A percentile compares a stretch with the other conserved stretches of the same genome.
These are phyloP conservation scores for Trachelipus rathkii DNA, from an alignment of 1,140 invertebrate species.

Conservation along the genomic window DNA sequence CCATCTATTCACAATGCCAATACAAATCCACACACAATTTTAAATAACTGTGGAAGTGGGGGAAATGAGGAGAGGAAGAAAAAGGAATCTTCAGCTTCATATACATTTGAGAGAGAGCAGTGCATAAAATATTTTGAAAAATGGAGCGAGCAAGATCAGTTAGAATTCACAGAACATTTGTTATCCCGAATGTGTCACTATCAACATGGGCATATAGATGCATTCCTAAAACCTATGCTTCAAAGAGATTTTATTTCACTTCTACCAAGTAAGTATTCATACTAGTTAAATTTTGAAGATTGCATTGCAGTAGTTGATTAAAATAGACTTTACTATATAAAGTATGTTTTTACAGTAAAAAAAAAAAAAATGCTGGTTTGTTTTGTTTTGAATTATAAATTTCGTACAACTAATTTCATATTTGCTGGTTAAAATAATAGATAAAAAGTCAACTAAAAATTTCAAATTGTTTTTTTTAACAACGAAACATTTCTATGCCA, in stretches of 20 bases:
- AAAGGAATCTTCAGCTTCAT: constrained; percentile 62
- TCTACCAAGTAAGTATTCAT: constrained; percentile 73
- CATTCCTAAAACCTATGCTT: constrained; percentile 96
- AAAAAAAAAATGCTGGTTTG: too few species aligned
- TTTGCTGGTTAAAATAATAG: too few species aligned
- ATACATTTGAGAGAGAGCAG: constrained; percentile 70
- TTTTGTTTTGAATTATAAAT: too few species aligned
- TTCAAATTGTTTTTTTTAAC: too few species aligned
- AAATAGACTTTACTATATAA: too few species aligned
- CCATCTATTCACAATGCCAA: neutral
- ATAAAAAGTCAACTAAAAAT: too few species aligned
- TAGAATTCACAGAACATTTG: constrained; percentile 93
- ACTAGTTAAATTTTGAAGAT: too few species aligned
- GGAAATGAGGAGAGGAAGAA: constrained; percentile 13
- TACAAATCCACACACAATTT: neutral
- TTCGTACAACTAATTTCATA: too few species aligned
- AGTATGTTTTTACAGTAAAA: too few species aligned
- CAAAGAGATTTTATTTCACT: constrained; percentile 97
- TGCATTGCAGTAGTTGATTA: too few species aligned
- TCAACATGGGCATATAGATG: constrained; percentile 97
- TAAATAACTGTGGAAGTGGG: neutral
- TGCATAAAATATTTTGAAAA: constrained; percentile 83
- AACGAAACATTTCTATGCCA: too few species aligned
- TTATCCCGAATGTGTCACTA: constrained; percentile 96
- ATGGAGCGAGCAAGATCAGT: constrained; percentile 89